phyloP scores from a whole-genome alignment of 1,140 invertebrate species.

The Drosophila seguyi region DNA sequence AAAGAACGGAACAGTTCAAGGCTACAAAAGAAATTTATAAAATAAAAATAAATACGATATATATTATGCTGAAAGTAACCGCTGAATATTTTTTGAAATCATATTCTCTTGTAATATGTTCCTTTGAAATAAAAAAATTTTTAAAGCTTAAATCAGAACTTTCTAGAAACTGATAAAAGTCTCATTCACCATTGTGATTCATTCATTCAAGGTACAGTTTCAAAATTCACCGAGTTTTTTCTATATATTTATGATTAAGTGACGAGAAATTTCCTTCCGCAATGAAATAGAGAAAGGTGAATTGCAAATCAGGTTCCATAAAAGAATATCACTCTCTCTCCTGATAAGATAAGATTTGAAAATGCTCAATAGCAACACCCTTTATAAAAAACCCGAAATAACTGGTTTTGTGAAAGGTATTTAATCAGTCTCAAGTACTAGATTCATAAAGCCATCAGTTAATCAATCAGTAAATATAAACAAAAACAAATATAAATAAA shows the following conservation, averaged over 20 bases:
- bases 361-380: neutral
- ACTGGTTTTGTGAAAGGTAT: neutral
- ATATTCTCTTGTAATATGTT: neutral
- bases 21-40: neutral
- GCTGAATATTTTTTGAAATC: no score
- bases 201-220: no score
- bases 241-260: neutral
- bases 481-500: rapidly evolving
- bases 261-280: neutral
- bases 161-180: no score
- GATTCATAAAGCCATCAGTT: neutral
- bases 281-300: neutral
- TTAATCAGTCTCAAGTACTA: neutral
- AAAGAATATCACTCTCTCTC: neutral
- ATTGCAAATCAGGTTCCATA: neutral
- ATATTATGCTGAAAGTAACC: neutral
- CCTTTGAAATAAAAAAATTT: neutral
- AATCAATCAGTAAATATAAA: neutral
- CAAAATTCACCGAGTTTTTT: neutral
- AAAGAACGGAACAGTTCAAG: neutral
- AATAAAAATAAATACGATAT: neutral
- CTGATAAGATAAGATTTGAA: constrained; percentile 6
- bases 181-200: neutral
- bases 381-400: neutral
- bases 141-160: neutral